Conservation (phyloP, 2,888 invertebrate genomes). For the Sclerodermus sp. region DNA sequence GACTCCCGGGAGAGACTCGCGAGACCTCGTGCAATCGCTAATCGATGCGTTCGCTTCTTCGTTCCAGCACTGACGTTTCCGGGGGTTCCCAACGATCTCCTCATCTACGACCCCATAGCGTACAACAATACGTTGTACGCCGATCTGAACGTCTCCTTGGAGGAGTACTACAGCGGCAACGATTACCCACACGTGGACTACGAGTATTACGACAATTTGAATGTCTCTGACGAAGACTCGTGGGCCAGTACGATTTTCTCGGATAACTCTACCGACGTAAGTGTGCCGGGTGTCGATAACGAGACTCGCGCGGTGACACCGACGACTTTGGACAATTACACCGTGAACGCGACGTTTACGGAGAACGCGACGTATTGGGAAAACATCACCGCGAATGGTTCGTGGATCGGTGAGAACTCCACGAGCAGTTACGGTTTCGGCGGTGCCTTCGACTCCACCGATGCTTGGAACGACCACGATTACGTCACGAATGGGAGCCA, state of each 20-base stretch:
- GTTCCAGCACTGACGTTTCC: slow-evolving; percentile 11
- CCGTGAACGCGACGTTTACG: not conserved
- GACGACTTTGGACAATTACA: not conserved
- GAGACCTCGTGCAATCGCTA: too few relatives aligned
- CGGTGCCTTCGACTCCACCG: not conserved
- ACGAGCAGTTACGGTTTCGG: not conserved
- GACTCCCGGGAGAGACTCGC: too few relatives aligned
- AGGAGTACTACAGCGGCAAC: slow-evolving; percentile 23
- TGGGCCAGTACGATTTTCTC: too few relatives aligned
- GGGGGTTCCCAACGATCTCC: not conserved
- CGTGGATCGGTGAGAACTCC: not conserved
- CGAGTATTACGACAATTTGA: slow-evolving; percentile 19
- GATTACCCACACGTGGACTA: slow-evolving; percentile 35
- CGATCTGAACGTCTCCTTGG: slow-evolving; percentile 15
- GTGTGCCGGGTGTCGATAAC: not conserved
- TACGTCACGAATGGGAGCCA: too few relatives aligned
- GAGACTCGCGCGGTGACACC: not conserved
- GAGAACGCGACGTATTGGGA: not conserved
- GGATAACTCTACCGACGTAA: too few relatives aligned
- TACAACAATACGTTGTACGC: not conserved
- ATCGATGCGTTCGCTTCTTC: not conserved
- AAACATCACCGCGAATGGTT: not conserved
- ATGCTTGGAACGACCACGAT: too few relatives aligned
- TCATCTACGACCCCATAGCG: slow-evolving; percentile 14
- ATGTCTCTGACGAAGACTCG: slow-evolving; percentile 1